These are phyloP conservation scores for Peromyscus polionotus DNA, from an alignment of 2,113 vertebrate species.

Conservation along the genomic window DNA sequence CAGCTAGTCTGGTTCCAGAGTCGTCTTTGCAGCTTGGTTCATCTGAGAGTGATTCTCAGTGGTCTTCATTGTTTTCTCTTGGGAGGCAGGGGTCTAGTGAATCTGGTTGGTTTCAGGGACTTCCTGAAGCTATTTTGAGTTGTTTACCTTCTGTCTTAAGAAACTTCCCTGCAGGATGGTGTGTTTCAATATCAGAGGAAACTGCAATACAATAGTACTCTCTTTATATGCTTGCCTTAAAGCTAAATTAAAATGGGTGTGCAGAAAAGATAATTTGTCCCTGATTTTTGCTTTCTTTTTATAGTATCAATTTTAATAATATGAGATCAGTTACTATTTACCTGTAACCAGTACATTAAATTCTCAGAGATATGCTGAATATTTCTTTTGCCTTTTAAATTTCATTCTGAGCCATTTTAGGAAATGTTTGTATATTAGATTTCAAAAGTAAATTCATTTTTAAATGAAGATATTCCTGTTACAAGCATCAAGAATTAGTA, in stretches of 20 bases:
- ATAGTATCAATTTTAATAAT: constrained; percentile 22
- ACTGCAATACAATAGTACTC: neutral
- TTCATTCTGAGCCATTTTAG: neutral
- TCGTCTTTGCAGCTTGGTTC: neutral
- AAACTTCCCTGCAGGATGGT: neutral
- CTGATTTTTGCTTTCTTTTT: neutral
- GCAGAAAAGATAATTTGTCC: neutral
- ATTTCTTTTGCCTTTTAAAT: neutral
- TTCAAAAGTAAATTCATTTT: constrained; percentile 39
- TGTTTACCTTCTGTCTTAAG: neutral
- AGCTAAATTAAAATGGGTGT: neutral
- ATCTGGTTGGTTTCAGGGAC: neutral
- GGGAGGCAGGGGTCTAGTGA: neutral
- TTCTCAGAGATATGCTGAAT: neutral
- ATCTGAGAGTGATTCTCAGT: neutral
- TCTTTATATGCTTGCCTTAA: neutral
- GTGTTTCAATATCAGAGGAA: neutral
- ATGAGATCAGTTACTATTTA: neutral
- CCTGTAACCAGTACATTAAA: neutral
- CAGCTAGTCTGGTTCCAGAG: neutral
- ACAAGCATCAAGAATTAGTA: neutral
- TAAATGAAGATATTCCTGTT: neutral
- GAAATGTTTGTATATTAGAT: constrained; percentile 17
- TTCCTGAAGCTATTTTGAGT: neutral
- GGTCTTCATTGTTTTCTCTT: neutral